Percentiles rank a stretch among this genome's conserved stretches.
phyloP scores from a whole-genome alignment of 2,888 invertebrate genomes.

The Pristionchus japonicus region DNA sequence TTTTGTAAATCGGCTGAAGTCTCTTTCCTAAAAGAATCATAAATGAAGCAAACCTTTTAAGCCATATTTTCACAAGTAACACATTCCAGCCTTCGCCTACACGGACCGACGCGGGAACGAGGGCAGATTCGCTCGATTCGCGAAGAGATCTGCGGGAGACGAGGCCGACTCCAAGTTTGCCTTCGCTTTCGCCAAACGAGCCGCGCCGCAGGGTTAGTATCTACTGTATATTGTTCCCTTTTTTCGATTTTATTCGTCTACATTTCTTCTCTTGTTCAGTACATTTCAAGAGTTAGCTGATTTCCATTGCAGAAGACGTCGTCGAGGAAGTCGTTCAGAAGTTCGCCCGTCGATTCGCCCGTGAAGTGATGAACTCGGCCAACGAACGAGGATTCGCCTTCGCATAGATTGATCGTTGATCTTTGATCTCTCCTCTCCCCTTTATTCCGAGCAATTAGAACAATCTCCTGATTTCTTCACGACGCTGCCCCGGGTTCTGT shows the following conservation, averaged over 20 bases:
- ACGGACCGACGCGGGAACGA: not conserved
- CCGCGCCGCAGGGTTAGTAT: not conserved
- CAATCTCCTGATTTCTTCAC: not conserved
- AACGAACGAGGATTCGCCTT: constrained; percentile 40
- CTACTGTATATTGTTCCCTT: not conserved
- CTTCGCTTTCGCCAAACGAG: constrained; percentile 39
- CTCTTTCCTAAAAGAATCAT: no score
- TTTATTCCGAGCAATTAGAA: constrained; percentile 23
- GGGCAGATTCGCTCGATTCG: constrained; percentile 38
- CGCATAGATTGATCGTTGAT: constrained; percentile 41
- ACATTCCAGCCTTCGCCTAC: constrained; percentile 15
- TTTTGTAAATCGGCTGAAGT: no score
- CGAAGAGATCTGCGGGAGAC: not conserved
- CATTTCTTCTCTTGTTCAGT: no score
- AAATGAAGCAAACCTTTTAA: no score
- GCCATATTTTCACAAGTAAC: no score
- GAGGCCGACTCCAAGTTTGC: not conserved
- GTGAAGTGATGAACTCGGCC: constrained; percentile 14
- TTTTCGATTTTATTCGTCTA: no score
- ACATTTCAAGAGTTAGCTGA: no score
- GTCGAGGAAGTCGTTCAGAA: constrained; percentile 7
- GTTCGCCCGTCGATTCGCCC: constrained; percentile 40
- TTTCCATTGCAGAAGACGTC: constrained; percentile 11
- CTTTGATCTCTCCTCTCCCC: not conserved
- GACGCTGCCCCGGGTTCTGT: constrained; percentile 4